Conservation (phyloP, 2,113 vertebrate genomes). For the Bothrops jararaca region DNA sequence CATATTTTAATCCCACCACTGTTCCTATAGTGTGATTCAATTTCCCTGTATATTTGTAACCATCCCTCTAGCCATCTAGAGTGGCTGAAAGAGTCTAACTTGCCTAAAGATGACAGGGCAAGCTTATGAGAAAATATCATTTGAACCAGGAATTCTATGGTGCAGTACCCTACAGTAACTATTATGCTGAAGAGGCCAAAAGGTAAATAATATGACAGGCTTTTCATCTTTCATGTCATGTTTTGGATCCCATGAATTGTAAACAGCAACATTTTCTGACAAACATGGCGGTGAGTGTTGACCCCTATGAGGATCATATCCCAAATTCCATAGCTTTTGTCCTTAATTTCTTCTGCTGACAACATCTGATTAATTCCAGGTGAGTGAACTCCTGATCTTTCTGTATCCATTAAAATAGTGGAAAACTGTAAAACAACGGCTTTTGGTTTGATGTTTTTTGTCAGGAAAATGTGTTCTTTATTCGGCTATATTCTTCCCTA, state of each 20-base stretch:
- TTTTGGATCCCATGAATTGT: background rate
- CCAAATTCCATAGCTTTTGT: background rate
- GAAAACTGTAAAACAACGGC: background rate
- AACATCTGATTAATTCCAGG: background rate
- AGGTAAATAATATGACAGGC: too few relatives aligned
- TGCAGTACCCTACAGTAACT: background rate
- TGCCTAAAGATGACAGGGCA: background rate
- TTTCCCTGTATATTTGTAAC: background rate
- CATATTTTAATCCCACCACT: too few relatives aligned
- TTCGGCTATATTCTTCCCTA: background rate
- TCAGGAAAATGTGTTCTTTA: background rate
- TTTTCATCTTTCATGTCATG: background rate
- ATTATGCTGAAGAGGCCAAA: background rate
- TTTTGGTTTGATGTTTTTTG: background rate
- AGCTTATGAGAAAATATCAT: background rate
- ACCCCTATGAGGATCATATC: background rate
- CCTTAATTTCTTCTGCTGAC: background rate
- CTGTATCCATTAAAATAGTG: background rate
- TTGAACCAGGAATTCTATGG: background rate
- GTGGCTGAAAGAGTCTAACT: background rate
- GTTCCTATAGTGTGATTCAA: background rate
- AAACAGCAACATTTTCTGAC: background rate
- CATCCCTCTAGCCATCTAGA: background rate
- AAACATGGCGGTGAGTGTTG: background rate
- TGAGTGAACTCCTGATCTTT: slow-evolving; percentile 1